Evolutionary conservation across 2,888 invertebrate genomes (phyloP), one percentile per base, ranked within the genome.

Genomic region (Tineola bisselliella): DNA sequence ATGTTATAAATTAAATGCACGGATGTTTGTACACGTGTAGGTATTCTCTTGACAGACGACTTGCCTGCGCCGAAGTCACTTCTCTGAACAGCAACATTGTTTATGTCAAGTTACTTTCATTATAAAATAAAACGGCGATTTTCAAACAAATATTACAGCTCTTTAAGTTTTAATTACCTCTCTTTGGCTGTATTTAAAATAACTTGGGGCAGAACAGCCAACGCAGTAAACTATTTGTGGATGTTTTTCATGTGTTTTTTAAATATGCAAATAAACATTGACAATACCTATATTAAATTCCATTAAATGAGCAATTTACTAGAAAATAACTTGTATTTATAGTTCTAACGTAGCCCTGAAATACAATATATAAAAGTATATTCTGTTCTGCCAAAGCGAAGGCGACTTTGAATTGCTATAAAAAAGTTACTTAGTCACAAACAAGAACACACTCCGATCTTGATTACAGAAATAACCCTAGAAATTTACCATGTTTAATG

Each of bases 1-100:
- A 19, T 48, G 60, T 60, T 60, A 44, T 60, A 44, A 60, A 60
- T 60, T 19, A 60, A 60, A 48, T 48, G 60, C 60, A 15, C 60
- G 60, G 60, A 60, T 60, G 60, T 60, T 60, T 60, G 48, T 44
- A 31, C 60, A 60, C 48, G 60, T 44, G 44, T 25, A 44, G 60
- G 44, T 59, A 59, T 54, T 54, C n/a, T 12, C 19, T 54, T 54
- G 54, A 54, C 54, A 18, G 8, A 6, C n/a, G 58, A 25, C 56
- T 4, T 19, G 33, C 33, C 19, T 58, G 31, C 17, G 2, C 1
- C 17, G 58, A 31, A 33, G 33, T 58, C 33, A 33, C 33, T 58
- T 58, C 33, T 17, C 31, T 33, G 58, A 31, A 58, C 33, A 17
- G 13, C 31, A 25, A 56, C 56, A 56, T 30, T 58, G 25, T 54